Conservation (phyloP, 2,888 invertebrate genomes). For the Dicyrtoma fusca region DNA sequence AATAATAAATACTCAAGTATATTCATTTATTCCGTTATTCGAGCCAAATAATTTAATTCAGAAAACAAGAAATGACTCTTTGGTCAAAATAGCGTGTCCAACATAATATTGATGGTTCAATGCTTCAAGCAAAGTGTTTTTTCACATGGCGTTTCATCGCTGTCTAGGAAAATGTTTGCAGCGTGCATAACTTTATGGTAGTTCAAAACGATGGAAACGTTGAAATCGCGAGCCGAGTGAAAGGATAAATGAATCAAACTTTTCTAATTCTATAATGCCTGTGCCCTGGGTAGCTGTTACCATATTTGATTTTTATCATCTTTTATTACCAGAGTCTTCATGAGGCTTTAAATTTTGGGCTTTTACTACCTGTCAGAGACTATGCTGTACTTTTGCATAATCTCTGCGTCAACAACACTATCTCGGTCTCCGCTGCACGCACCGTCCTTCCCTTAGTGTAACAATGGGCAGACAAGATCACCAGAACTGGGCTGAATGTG, state of each 20-base stretch:
- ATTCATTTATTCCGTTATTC: too few species aligned
- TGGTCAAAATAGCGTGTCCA: background rate
- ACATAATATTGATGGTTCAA: too few species aligned
- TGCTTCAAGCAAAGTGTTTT: too few species aligned
- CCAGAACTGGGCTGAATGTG: too few species aligned
- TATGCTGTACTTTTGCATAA: conserved; percentile 14
- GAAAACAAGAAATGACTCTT: background rate
- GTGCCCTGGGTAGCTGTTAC: background rate
- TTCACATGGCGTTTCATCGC: too few species aligned
- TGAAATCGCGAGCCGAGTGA: background rate
- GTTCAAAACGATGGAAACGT: too few species aligned
- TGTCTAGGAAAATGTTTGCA: too few species aligned
- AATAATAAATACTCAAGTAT: too few species aligned
- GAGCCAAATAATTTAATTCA: too few species aligned
- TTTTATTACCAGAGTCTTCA: conserved; percentile 32
- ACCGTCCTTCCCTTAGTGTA: conserved; percentile 11
- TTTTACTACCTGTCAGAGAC: conserved; percentile 18
- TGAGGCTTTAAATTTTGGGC: conserved; percentile 3
- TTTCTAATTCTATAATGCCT: conserved; percentile 10
- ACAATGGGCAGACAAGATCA: background rate
- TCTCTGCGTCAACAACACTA: conserved; percentile 17
- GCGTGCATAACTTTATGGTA: too few species aligned
- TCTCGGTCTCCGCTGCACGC: conserved; percentile 5
- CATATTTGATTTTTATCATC: conserved; percentile 34
- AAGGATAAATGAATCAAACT: conserved; percentile 26